Evolutionary conservation across 2,888 invertebrate genomes (phyloP).

Genomic region (Cylindroiulus punctatus): DNA sequence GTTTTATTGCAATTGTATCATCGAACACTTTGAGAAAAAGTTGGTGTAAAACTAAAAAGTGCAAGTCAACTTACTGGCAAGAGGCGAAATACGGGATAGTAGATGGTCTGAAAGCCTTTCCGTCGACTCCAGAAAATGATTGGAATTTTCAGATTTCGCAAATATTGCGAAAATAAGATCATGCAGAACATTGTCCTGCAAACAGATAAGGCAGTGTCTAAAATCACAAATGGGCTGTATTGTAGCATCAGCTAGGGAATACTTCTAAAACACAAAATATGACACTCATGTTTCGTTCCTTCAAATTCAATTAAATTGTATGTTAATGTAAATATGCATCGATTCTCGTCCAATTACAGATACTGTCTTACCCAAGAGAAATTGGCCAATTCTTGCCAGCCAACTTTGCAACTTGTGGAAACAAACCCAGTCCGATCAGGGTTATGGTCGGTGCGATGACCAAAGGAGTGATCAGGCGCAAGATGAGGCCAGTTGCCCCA

Average conservation of each 20-base stretch:
- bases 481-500: conserved; percentile 79
- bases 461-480: conserved; percentile 82
- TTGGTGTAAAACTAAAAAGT: neutral
- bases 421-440: conserved; percentile 82
- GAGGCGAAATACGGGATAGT: conserved; percentile 53
- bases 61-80: conserved; percentile 53
- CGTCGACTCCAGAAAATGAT: conserved; percentile 36
- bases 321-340: too few relatives aligned
- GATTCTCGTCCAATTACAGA: too few relatives aligned
- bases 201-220: neutral
- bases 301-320: too few relatives aligned
- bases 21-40: too few relatives aligned
- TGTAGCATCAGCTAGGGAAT: too few relatives aligned
- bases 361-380: conserved; percentile 74
- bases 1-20: too few relatives aligned
- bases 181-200: conserved; percentile 50
- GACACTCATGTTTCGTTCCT: too few relatives aligned
- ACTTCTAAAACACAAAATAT: too few relatives aligned
- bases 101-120: conserved; percentile 25
- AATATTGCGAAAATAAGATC: conserved; percentile 56
- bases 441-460: conserved; percentile 86
- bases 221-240: too few relatives aligned
- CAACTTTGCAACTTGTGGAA: conserved; percentile 82
- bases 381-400: conserved; percentile 87
- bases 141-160: conserved; percentile 49